phyloP scores from a whole-genome alignment of 1,140 invertebrate genomes.

The Hylaeus volcanicus region DNA sequence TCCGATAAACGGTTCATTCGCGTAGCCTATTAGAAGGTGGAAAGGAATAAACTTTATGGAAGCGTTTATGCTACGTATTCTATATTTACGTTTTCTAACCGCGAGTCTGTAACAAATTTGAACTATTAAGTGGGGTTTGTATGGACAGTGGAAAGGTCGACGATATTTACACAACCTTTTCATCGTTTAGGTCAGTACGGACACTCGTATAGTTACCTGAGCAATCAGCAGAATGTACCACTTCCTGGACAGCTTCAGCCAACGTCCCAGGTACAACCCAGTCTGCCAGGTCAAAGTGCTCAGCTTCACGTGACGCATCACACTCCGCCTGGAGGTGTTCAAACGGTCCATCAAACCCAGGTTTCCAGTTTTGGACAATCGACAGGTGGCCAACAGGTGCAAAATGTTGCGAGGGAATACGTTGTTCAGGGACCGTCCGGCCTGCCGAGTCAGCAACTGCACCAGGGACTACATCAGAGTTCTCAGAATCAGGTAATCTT shows the following conservation, averaged over 20 bases:
- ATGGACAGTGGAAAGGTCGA: too few relatives aligned
- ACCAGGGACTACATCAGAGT: slow-evolving; percentile 67
- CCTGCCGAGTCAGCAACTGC: slow-evolving; percentile 65
- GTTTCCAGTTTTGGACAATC: slow-evolving; percentile 71
- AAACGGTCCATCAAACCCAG: slow-evolving; percentile 78
- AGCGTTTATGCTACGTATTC: too few relatives aligned
- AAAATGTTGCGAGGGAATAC: slow-evolving; percentile 71
- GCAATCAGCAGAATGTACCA: slow-evolving; percentile 72
- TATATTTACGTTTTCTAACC: too few relatives aligned
- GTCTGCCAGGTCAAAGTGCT: slow-evolving; percentile 75
- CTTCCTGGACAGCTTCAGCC: slow-evolving; percentile 76
- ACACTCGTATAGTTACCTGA: slow-evolving; percentile 72
- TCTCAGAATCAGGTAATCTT: slow-evolving; percentile 63
- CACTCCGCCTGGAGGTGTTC: slow-evolving; percentile 74
- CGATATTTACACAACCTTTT: neutral
- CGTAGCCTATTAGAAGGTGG: too few relatives aligned
- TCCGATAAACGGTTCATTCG: neutral
- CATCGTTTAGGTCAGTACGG: slow-evolving; percentile 69
- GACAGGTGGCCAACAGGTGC: slow-evolving; percentile 66
- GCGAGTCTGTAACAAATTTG: too few relatives aligned
- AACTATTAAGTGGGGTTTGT: too few relatives aligned
- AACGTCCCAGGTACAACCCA: slow-evolving; percentile 71
- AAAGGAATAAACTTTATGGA: too few relatives aligned
- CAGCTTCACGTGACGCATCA: slow-evolving; percentile 78
- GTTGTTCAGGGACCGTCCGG: slow-evolving; percentile 67